Evolutionary conservation across 2,888 invertebrate species (phyloP).

Genomic region (Horisme vitalbata): DNA sequence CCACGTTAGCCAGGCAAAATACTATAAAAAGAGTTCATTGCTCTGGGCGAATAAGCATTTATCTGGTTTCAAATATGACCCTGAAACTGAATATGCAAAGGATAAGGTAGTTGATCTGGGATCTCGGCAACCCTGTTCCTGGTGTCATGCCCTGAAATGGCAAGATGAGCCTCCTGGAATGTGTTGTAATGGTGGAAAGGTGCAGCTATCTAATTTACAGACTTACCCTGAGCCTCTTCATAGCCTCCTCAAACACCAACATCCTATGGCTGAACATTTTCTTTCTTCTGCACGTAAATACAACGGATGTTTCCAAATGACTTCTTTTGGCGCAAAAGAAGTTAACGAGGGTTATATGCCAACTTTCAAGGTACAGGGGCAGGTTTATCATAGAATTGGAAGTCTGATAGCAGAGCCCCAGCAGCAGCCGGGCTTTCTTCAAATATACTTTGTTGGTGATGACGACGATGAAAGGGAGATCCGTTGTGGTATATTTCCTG

Average conservation of each 20-base stretch:
- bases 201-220: constrained; percentile 50
- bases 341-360: too few species aligned
- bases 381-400: constrained; percentile 10
- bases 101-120: too few species aligned
- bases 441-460: neutral
- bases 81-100: too few species aligned
- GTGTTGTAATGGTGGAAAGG: constrained; percentile 57
- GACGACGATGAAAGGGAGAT: neutral
- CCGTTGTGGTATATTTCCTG: neutral
- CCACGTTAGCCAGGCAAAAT: too few species aligned
- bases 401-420: neutral
- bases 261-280: constrained; percentile 39
- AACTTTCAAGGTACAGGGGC: constrained; percentile 30
- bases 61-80: too few species aligned
- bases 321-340: constrained; percentile 42
- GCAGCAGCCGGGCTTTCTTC: neutral
- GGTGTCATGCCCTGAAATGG: constrained; percentile 11
- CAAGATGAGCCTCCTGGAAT: constrained; percentile 53
- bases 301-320: constrained; percentile 44
- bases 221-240: constrained; percentile 50
- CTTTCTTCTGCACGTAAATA: constrained; percentile 40
- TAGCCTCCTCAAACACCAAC: constrained; percentile 34
- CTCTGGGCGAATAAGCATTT: too few species aligned
- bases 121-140: too few species aligned
- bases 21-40: too few species aligned